Evolutionary conservation across 2,113 vertebrate species (phyloP).

Genomic region (Channa argus): DNA sequence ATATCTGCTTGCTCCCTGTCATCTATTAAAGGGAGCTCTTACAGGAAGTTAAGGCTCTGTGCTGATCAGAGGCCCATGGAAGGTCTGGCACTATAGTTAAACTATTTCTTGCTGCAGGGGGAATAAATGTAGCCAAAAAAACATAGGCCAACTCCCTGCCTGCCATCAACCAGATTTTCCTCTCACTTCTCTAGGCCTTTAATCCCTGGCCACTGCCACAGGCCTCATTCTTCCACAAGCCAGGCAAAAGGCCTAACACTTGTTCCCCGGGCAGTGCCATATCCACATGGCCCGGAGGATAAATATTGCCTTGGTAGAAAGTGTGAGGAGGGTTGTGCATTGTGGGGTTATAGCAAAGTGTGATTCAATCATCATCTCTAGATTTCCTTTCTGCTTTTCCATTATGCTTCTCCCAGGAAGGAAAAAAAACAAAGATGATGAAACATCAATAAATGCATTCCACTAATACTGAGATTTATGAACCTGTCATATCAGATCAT

Average conservation of each 20-base stretch:
- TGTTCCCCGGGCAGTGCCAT: not conserved
- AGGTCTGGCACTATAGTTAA: constrained; percentile 32
- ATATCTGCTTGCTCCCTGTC: constrained; percentile 24
- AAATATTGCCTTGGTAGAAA: constrained; percentile 5
- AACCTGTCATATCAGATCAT: constrained; percentile 29
- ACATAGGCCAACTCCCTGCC: constrained; percentile 30
- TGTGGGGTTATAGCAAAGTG: constrained; percentile 5
- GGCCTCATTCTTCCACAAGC: constrained; percentile 51
- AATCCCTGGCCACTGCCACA: constrained; percentile 55
- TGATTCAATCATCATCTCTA: constrained; percentile 22
- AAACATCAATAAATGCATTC: constrained; percentile 23
- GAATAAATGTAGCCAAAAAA: constrained; percentile 19
- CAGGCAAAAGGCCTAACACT: constrained; percentile 18
- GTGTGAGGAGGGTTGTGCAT: not conserved
- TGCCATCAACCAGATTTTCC: constrained; percentile 5
- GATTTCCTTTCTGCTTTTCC: not conserved
- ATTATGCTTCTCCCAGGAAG: not conserved
- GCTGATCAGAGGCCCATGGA: constrained; percentile 27
- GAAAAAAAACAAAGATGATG: constrained; percentile 15
- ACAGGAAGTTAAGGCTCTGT: constrained; percentile 24
- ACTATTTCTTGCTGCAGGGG: constrained; percentile 45
- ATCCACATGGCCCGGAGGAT: constrained; percentile 8
- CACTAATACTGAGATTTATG: not conserved
- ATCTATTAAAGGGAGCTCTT: constrained; percentile 16
- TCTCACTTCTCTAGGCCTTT: constrained; percentile 38